Evolutionary conservation across 2,888 invertebrate genomes (phyloP).

Genomic region (Odontomyia ornata): DNA sequence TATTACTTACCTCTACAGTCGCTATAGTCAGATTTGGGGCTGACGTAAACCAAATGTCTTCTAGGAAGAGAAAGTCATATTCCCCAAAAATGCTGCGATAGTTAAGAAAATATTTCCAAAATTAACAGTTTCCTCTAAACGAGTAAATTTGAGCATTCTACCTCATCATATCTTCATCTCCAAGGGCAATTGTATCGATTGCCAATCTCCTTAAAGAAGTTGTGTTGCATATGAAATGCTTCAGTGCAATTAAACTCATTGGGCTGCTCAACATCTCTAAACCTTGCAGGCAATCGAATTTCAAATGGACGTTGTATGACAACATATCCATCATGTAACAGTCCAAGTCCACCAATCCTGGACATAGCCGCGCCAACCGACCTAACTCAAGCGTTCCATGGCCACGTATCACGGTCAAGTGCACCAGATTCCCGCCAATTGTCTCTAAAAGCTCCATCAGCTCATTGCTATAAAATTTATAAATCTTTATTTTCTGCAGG

Average conservation of each 20-base stretch:
- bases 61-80: conserved; percentile 70
- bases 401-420: conserved; percentile 70
- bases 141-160: conserved; percentile 53
- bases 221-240: conserved; percentile 70
- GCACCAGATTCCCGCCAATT: conserved; percentile 67
- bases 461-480: conserved; percentile 71
- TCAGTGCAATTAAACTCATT: conserved; percentile 67
- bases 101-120: conserved; percentile 49
- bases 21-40: conserved; percentile 72
- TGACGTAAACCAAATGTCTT: conserved; percentile 75
- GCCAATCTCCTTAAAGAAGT: conserved; percentile 71
- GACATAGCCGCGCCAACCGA: conserved; percentile 69
- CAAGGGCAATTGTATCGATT: conserved; percentile 72
- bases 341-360: conserved; percentile 71
- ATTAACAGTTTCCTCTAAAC: neutral
- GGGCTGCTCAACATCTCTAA: conserved; percentile 75
- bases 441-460: conserved; percentile 68
- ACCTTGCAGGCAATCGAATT: conserved; percentile 71
- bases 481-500: conserved; percentile 70
- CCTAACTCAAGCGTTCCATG: conserved; percentile 70
- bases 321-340: conserved; percentile 73
- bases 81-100: conserved; percentile 71
- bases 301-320: conserved; percentile 67
- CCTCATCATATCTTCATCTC: conserved; percentile 74
- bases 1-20: conserved; percentile 67